Evolutionary conservation across 1,140 invertebrate genomes (phyloP).

Genomic region (Solenopsis fugax): DNA sequence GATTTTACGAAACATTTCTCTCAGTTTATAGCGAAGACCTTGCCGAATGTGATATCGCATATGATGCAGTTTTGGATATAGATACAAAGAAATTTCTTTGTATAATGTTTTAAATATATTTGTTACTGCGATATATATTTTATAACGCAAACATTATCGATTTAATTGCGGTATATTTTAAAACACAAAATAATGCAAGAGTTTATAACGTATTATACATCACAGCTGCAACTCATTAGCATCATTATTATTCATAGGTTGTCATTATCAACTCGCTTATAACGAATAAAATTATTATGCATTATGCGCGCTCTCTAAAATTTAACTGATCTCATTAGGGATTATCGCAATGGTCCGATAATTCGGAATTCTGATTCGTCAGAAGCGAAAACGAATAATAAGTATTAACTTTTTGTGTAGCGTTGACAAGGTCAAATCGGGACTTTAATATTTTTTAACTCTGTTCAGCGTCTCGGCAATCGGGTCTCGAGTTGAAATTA

Average conservation of each 20-base stretch:
- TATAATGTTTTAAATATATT: not conserved
- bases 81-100: not conserved
- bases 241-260: constrained; percentile 59
- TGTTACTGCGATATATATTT: not conserved
- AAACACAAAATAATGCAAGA: constrained; percentile 5
- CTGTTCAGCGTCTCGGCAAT: not conserved
- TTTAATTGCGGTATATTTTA: constrained; percentile 28
- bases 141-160: not conserved
- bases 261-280: constrained; percentile 55
- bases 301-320: constrained; percentile 42
- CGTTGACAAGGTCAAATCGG: not conserved
- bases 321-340: constrained; percentile 35
- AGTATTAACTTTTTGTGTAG: not conserved
- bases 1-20: no score
- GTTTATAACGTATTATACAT: constrained; percentile 22
- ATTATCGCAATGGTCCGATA: constrained; percentile 31
- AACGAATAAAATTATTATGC: constrained; percentile 56
- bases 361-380: constrained; percentile 8
- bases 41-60: no score
- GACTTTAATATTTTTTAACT: constrained; percentile 3
- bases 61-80: no score
- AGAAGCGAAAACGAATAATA: not conserved
- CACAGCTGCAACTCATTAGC: constrained; percentile 42
- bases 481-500: constrained; percentile 10
- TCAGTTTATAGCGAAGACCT: no score